phyloP scores from a whole-genome alignment of 2,888 invertebrate species.

The Lamellibrachia satsuma region DNA sequence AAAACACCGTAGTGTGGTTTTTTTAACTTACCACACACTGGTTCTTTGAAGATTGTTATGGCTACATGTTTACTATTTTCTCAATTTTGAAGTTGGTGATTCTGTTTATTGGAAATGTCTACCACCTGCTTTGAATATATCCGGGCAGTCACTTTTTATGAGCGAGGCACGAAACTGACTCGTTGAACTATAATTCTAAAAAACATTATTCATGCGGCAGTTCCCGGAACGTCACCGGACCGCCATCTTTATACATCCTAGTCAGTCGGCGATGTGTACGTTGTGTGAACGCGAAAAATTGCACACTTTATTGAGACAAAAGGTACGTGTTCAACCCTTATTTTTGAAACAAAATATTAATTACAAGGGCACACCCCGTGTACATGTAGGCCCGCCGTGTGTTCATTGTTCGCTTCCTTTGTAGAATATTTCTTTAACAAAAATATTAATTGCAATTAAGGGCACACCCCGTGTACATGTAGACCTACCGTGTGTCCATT shows the following conservation, averaged over 20 bases:
- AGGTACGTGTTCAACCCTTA: too few relatives aligned
- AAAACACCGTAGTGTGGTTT: too few relatives aligned
- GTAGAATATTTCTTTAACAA: too few relatives aligned
- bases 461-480: too few relatives aligned
- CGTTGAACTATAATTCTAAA: background rate
- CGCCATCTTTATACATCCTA: background rate
- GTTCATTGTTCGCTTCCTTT: too few relatives aligned
- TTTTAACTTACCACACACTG: too few relatives aligned
- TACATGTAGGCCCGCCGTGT: too few relatives aligned
- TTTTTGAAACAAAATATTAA: too few relatives aligned
- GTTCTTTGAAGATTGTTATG: background rate
- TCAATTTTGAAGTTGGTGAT: background rate
- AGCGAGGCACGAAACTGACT: background rate
- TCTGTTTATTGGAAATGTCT: background rate
- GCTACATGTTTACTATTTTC: background rate
- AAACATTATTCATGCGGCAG: background rate
- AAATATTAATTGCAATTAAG: too few relatives aligned
- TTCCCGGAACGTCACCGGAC: background rate
- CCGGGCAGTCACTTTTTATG: background rate
- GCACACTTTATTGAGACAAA: too few relatives aligned
- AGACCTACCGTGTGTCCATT: too few relatives aligned
- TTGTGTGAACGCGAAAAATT: background rate
- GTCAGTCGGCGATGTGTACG: background rate
- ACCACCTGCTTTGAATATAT: background rate
- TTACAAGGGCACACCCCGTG: too few relatives aligned